Base-by-base conservation (phyloP, 2,888 invertebrate genomes). In the Thalpophila matura region DNA sequence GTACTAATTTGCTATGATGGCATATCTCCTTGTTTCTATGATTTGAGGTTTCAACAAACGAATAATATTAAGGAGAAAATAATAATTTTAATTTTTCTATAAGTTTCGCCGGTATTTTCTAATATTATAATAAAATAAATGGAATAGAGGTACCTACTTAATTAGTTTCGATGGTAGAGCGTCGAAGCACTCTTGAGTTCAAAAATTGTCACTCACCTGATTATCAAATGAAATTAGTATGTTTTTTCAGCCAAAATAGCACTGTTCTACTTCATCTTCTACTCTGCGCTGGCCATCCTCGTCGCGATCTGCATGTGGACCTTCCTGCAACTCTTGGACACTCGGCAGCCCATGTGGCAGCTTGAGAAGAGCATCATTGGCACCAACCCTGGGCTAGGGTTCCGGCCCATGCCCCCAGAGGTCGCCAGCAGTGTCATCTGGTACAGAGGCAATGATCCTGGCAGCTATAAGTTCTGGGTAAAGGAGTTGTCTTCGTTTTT, bases 251-350 rank as follows among this genome's bases (percentile, higher is more conserved):
- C 97, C 66, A 99, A 99, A 96, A 99, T 99, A 87, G 96, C 97
- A 54, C 92, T 98, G n/a, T 99, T 99, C 96, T 99, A 99, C 95
- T 94, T 98, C 82, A 96, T 98, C 82, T 99, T 99, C 96, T 99
- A 99, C 95, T 95, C 97, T 62, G 98, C 98, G 76, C 95, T 99
- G 85, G 98, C 98, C 22, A 98, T 98, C 24, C 96, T 99, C 85
- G 99, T 99, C 73, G 97, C 98, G 18, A 98, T 99, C 70, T 99
- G 99, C 94, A 97, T 99, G 96, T 98, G 98, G 96, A 97, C 98
- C 64, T 99, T 99, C 96, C 97, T 97, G 79, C 98, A 98, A 90
- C 98, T 98, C 0, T 92, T 99, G 83, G 98, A 99, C 90, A 96
- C 97, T n/a, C 96, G 98, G 79, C 96, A 97, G 86, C 99, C 99